Conservation (phyloP, 2,797 vertebrate genomes). For the Malacoraja senta region DNA sequence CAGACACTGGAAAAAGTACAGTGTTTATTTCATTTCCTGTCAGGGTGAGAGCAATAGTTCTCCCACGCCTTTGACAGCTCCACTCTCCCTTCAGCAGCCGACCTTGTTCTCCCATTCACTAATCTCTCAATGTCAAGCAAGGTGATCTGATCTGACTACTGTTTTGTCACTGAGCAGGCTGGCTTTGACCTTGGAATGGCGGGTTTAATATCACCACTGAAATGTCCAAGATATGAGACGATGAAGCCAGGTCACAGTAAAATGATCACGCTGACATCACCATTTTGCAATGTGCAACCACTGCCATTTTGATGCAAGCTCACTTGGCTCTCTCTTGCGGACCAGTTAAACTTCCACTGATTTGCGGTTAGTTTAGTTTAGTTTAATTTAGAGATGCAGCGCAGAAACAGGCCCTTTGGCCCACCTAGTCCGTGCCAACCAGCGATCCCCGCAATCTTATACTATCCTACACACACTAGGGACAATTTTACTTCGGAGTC, state of each 20-base stretch:
- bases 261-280: too few species aligned
- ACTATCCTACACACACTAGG: too few species aligned
- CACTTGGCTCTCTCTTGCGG: not conserved
- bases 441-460: too few species aligned
- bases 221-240: not conserved
- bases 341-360: too few species aligned
- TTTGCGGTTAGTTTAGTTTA: too few species aligned
- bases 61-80: not conserved
- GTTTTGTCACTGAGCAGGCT: constrained; percentile 3
- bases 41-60: not conserved
- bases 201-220: not conserved
- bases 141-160: not conserved
- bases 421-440: too few species aligned
- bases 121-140: not conserved
- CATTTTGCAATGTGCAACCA: too few species aligned
- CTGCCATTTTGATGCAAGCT: too few species aligned
- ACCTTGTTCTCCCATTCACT: not conserved
- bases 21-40: not conserved
- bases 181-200: not conserved
- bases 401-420: too few species aligned
- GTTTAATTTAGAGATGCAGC: too few species aligned
- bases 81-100: not conserved
- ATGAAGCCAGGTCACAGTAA: not conserved
- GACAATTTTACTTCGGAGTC: too few species aligned
- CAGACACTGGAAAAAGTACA: too few species aligned